These are phyloP conservation scores for Drosophila auraria DNA, from an alignment of 1,140 invertebrate genomes.

Conservation along the genomic window DNA sequence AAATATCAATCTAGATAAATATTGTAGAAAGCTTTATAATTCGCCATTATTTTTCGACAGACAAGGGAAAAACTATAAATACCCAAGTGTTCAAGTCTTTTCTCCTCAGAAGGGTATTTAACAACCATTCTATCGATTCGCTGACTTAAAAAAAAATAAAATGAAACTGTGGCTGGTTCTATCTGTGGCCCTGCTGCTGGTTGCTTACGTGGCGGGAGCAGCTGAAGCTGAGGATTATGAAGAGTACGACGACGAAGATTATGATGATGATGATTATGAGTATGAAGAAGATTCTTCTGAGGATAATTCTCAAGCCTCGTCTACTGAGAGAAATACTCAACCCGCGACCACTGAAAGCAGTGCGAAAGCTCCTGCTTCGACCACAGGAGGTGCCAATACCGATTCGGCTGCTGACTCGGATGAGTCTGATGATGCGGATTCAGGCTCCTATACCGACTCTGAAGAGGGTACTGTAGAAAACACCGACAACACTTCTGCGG, in stretches of 20 bases:
- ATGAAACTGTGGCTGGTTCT: conserved; percentile 24
- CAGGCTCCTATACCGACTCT: too few species aligned
- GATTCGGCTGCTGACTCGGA: neutral
- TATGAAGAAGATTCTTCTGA: neutral
- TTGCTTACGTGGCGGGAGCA: conserved; percentile 9
- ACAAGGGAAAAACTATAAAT: conserved; percentile 26
- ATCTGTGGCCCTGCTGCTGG: conserved; percentile 5
- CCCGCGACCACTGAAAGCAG: too few species aligned
- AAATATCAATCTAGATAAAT: conserved; percentile 24
- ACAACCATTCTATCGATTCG: conserved; percentile 10
- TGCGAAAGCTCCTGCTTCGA: neutral
- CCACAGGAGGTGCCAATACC: neutral
- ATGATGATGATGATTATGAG: neutral
- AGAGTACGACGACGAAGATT: neutral
- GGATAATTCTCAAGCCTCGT: neutral
- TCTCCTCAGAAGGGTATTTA: conserved; percentile 7
- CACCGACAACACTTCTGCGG: neutral
- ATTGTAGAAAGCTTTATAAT: neutral
- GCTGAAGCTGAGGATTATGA: neutral
- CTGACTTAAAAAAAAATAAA: neutral
- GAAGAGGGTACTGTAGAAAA: neutral
- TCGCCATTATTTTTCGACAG: neutral
- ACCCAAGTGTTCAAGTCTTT: conserved; percentile 12
- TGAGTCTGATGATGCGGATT: too few species aligned
- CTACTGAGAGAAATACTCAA: neutral